Percentiles rank a stretch among this genome's conserved stretches.
Conservation (phyloP, 2,797 vertebrate genomes). For the Eptatretus atami region DNA sequence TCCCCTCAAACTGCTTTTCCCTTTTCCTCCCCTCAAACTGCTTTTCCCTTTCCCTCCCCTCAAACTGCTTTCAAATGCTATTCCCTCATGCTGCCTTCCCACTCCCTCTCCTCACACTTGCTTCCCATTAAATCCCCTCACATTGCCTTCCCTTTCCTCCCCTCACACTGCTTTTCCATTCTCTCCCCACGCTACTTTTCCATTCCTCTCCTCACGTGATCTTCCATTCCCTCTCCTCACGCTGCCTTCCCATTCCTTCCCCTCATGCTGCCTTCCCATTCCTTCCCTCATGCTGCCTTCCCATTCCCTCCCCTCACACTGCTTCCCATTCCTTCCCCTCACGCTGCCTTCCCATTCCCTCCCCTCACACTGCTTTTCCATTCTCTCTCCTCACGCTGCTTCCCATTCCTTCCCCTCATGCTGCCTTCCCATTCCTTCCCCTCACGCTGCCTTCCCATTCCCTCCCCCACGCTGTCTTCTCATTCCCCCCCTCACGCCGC, state of each 20-base stretch:
- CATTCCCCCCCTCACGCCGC: not conserved
- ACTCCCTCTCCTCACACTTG: not conserved
- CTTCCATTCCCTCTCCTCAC: not conserved
- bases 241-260: not conserved
- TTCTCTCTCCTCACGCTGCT: not conserved
- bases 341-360: not conserved
- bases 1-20: too few relatives aligned
- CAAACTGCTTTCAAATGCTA: too few relatives aligned
- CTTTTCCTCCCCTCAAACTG: too few relatives aligned
- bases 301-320: not conserved
- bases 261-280: not conserved
- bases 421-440: not conserved
- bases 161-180: not conserved
- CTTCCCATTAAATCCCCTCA: not conserved
- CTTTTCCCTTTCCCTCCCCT: too few relatives aligned
- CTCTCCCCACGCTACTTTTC: not conserved
- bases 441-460: not conserved
- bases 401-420: not conserved
- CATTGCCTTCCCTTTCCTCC: not conserved
- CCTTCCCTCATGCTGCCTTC: not conserved
- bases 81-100: too few relatives aligned
- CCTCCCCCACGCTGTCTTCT: not conserved
- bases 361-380: not conserved
- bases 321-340: not conserved
- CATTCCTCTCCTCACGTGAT: not conserved